Base-by-base conservation (phyloP, 2,113 vertebrate species). In the Acrocephalus arundinaceus region DNA sequence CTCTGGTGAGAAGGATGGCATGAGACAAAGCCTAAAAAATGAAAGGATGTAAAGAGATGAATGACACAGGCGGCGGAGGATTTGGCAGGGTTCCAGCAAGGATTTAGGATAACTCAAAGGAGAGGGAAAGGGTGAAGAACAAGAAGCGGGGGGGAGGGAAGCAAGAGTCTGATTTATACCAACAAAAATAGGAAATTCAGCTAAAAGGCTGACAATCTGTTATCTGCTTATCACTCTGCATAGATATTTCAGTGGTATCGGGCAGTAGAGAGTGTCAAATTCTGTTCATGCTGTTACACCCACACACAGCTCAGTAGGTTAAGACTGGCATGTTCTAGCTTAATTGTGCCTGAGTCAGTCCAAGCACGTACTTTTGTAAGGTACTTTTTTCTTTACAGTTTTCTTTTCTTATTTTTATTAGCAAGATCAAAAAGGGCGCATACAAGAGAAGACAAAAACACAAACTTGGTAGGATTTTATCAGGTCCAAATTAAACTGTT, bases 181-280 rank as follows among this genome's bases (percentile, higher is more conserved):
- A 94, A 94, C 83, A 84, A 94, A 97, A 97, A 95, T 91, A 93
- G 95, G 95, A 95, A 96, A 97, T 96, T 96, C 93, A 96, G 92
- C 96, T 95, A 97, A 97, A 96, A 97, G 94, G 96, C 93, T 96
- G 94, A 97, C 96, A 97, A 96, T 97, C 92, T 96, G 96, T 96
- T 97, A 97, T 96, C 93, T 94, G 92, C 94, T 96, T 96, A 96
- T 95, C 96, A 94, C 79, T 97, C 94, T 87, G 83, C 92, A 86
- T 86, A 95, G 94, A 93, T 96, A 97, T 95, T 94, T 96, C 90
- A 92, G 88, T 92, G 93, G 88, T 92, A 96, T 96, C 83, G 90
- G 96, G 93, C 94, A 97, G 96, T 94, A 96, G 65, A 88, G 71
- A 95, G 93, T 96, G 96, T 97, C 96, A 95, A 91, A 96, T 97